Conservation (phyloP, 2,797 vertebrate species). For the Acrossocheilus wenchowensis region DNA sequence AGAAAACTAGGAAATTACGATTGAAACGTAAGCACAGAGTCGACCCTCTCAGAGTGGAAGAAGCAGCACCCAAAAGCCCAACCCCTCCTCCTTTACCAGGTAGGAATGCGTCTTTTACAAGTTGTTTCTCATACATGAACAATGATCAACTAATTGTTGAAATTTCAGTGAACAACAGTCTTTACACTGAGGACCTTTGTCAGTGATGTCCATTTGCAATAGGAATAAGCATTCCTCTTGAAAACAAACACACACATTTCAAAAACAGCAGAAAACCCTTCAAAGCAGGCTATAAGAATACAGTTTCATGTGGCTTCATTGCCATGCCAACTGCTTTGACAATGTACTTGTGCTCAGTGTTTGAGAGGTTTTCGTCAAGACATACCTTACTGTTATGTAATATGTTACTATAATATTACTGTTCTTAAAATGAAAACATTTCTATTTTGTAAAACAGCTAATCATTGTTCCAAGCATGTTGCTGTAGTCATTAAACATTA, state of each 20-base stretch:
- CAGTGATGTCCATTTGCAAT: not conserved
- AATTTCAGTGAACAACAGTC: not conserved
- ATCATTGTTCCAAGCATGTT: not conserved
- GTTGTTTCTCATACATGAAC: not conserved
- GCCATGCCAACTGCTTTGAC: not conserved
- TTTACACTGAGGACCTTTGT: not conserved
- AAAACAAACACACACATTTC: not conserved
- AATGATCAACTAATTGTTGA: not conserved
- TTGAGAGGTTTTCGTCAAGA: constrained; percentile 5
- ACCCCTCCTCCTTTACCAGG: constrained; percentile 83
- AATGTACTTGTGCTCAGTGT: not conserved
- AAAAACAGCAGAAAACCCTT: not conserved
- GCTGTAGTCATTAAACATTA: not conserved
- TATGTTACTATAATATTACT: not conserved
- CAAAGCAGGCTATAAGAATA: not conserved
- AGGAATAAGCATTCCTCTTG: not conserved
- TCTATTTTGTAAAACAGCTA: not conserved
- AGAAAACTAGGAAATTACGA: constrained; percentile 87
- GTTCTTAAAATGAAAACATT: not conserved
- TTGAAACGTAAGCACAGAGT: constrained; percentile 92
- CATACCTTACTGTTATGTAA: not conserved
- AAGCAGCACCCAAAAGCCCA: constrained; percentile 78
- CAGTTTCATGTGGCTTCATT: not conserved
- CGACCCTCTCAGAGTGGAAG: constrained; percentile 86
- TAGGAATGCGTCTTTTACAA: constrained; percentile 63